Evolutionary conservation across 2,113 vertebrate species (phyloP).

Genomic region (Melanerpes formicivorus): DNA sequence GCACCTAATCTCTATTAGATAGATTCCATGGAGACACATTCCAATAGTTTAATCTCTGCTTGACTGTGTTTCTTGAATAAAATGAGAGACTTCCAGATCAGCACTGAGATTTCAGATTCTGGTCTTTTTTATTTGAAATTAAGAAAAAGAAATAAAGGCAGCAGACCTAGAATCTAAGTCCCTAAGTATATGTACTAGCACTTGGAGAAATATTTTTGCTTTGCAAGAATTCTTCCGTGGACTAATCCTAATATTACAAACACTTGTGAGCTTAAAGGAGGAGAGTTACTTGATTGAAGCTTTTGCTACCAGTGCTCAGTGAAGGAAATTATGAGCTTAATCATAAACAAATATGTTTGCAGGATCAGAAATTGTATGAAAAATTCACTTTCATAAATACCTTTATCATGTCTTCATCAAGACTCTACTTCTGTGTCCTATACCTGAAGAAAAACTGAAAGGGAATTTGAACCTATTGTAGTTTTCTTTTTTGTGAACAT

Average conservation of each 20-base stretch:
- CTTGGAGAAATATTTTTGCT: not conserved
- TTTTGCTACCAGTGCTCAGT: not conserved
- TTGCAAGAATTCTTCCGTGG: not conserved
- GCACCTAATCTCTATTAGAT: not conserved
- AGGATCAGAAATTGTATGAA: not conserved
- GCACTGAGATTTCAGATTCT: not conserved
- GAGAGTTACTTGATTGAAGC: not conserved
- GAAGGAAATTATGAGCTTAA: not conserved
- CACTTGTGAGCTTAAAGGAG: not conserved
- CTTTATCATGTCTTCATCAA: not conserved
- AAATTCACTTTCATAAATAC: not conserved
- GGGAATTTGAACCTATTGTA: fast-evolving
- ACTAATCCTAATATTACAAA: not conserved
- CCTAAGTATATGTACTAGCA: not conserved
- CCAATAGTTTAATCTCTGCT: not conserved
- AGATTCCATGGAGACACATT: not conserved
- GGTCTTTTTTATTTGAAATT: not conserved
- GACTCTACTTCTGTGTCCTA: not conserved
- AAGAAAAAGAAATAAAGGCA: not conserved
- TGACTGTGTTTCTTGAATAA: not conserved
- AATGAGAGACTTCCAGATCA: not conserved
- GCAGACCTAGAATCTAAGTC: not conserved
- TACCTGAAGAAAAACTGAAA: not conserved
- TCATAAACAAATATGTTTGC: not conserved
- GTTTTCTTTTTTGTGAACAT: not conserved